Evolutionary conservation across 1,140 invertebrate genomes (phyloP).

Genomic region (Drosophila truncata): DNA sequence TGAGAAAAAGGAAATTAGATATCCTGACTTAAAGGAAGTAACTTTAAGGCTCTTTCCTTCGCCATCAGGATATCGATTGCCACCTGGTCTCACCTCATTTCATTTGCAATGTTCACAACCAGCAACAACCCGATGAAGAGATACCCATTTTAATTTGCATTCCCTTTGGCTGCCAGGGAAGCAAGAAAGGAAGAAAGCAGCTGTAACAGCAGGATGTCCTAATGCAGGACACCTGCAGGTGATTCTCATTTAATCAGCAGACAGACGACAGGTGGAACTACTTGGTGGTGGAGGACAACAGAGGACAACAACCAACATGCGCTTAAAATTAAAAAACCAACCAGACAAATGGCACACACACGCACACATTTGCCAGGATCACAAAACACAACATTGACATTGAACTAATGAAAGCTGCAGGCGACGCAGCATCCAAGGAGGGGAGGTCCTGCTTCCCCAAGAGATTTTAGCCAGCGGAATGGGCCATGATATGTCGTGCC

Average conservation of each 20-base stretch:
- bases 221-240: conserved; percentile 49
- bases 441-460: background rate
- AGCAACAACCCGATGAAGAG: conserved; percentile 8
- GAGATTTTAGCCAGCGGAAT: conserved; percentile 24
- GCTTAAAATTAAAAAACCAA: conserved; percentile 65
- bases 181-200: background rate
- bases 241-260: conserved; percentile 58
- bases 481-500: conserved; percentile 44
- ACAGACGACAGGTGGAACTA: conserved; percentile 23
- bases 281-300: background rate
- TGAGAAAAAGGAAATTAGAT: conserved; percentile 42
- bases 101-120: conserved; percentile 15
- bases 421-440: conserved; percentile 31
- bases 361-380: conserved; percentile 9
- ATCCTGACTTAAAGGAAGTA: conserved; percentile 26
- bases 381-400: conserved; percentile 65
- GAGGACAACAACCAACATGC: conserved; percentile 34
- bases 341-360: conserved; percentile 28
- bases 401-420: conserved; percentile 76
- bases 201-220: conserved; percentile 16
- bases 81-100: conserved; percentile 16
- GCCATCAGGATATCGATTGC: conserved; percentile 29
- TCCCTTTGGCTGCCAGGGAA: conserved; percentile 13
- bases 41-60: conserved; percentile 15
- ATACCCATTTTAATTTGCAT: conserved; percentile 67